Conservation (phyloP, 1,140 invertebrate species). For the Anastrepha ludens region DNA sequence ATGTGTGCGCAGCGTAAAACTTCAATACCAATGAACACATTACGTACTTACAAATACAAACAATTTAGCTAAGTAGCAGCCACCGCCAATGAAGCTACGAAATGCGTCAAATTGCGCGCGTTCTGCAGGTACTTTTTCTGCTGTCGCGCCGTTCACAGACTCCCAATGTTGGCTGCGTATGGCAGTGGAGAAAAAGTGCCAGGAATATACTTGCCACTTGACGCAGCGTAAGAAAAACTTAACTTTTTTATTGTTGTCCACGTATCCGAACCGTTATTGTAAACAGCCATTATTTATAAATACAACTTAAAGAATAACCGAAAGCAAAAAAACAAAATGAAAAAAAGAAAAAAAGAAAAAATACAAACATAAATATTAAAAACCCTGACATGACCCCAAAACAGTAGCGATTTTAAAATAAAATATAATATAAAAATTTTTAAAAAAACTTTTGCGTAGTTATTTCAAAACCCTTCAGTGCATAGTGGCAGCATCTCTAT, state of each 20-base stretch:
- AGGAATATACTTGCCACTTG: neutral
- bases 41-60: slow-evolving; percentile 33
- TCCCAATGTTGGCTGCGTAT: neutral
- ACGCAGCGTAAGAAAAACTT: neutral
- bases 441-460: neutral
- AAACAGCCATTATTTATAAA: slow-evolving; percentile 23
- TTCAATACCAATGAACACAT: neutral
- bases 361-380: neutral
- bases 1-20: neutral
- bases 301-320: too few species aligned
- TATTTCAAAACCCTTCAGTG: neutral
- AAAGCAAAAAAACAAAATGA: neutral
- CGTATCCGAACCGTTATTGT: slow-evolving; percentile 9
- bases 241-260: neutral
- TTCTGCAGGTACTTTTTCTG: neutral
- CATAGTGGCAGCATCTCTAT: neutral
- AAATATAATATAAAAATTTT: slow-evolving; percentile 51
- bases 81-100: slow-evolving; percentile 60
- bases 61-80: slow-evolving; percentile 61
- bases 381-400: slow-evolving; percentile 64
- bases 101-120: slow-evolving; percentile 32
- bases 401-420: slow-evolving; percentile 54
- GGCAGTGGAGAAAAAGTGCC: neutral
- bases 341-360: neutral
- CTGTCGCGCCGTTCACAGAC: neutral